Conservation (phyloP, 2,888 invertebrate genomes). For the Cheilosia vernalis region DNA sequence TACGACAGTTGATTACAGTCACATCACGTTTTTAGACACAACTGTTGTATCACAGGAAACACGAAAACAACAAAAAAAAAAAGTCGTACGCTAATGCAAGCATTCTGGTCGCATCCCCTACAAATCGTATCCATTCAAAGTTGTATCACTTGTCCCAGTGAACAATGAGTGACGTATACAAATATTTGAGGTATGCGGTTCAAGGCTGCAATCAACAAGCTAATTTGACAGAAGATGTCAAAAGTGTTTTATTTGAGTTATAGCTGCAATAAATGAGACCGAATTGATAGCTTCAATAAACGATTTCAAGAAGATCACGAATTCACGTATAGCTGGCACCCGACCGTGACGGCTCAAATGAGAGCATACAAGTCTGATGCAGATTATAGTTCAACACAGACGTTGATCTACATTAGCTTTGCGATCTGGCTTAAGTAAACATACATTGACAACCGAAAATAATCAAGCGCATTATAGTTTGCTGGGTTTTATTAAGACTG, state of each 20-base stretch:
- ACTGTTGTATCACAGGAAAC: neutral
- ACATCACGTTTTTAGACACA: neutral
- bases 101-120: neutral
- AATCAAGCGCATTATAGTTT: too few relatives aligned
- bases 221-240: neutral
- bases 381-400: too few relatives aligned
- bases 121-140: neutral
- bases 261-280: neutral
- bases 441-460: too few relatives aligned
- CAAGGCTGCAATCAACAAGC: neutral
- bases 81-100: neutral
- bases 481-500: too few relatives aligned
- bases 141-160: neutral
- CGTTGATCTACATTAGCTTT: too few relatives aligned
- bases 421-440: too few relatives aligned
- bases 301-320: neutral
- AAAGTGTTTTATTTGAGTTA: neutral
- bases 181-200: neutral
- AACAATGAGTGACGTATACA: neutral
- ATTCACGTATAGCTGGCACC: neutral
- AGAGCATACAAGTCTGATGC: neutral
- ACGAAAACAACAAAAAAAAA: neutral
- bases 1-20: neutral
- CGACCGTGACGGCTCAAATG: neutral
- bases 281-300: neutral